Evolutionary conservation across 2,888 invertebrate species (phyloP), one percentile per base, ranked within the genome.

Genomic region (Anoplius nigerrimus): DNA sequence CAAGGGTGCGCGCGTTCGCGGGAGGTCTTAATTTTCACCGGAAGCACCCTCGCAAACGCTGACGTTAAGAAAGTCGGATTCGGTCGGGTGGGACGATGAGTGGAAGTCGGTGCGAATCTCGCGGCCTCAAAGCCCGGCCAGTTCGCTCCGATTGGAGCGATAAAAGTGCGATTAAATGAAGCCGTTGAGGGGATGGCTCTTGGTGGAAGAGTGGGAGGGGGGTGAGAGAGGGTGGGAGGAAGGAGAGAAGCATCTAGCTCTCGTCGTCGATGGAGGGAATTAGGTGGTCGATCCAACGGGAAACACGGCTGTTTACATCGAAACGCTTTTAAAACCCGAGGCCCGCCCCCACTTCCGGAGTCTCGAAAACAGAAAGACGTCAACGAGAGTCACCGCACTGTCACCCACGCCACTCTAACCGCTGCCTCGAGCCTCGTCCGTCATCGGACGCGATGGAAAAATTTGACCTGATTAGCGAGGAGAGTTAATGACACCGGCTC

Each of bases 261-360:
- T 48, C 65, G 60, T 69, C 60, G 56, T 52, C 71, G 71, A 69
- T 78, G 66, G 67, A 71, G 70, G 71, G 69, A 78, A 78, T 75
- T 75, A 74, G 71, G 70, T 71, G 66, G 71, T 72, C 72, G 64
- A 76, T 74, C 74, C 69, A 66, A 67, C 68, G 73, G 76, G 72
- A 71, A 67, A 78, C 76, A 72, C 65, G 65, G 67, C 71, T 82
- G 82, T 83, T 86, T 82, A 85, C 84, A 84, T 80, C 77, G 81
- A 81, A 86, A 84, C 77, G 80, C 84, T 86, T 83, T 86, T 83
- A 85, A 85, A 84, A 84, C 79, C 75, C 58, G 34, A 34, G 34
- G 11, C 34, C 34, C 4, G 3, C 24, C 24, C 24, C 6, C 34
- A 6, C 34, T 34, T 34, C 34, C 11, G 11, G 11, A 34, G 11